Base-by-base conservation (phyloP, 2,888 invertebrate genomes). In the Hybos culiciformis region DNA sequence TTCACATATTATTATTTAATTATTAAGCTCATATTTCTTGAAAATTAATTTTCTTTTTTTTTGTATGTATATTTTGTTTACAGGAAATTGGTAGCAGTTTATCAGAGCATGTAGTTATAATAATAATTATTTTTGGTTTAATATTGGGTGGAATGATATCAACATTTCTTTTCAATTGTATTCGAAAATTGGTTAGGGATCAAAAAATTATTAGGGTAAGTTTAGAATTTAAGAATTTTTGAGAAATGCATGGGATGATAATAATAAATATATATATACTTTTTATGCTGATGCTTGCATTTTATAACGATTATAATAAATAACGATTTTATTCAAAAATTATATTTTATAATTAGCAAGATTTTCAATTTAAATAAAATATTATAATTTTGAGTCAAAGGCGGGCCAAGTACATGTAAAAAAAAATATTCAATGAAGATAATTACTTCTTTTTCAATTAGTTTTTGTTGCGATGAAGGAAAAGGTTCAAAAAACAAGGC, bases 101-200 rank as follows among this genome's bases (percentile, higher is more conserved):
- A 50, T 74, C 77, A 9, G 77, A 78, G 51, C 83, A 90, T 62
- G 85, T 91, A 59, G 70, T 84, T 60, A 83, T 88, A 55, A 91
- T 92, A 50, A 75, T 92, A 59, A 77, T 88, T 21, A 83, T 92
- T 45, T 91, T 91, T 64, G 83, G 84, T 18, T 68, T 88, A 44
- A 87, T 92, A 49, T 73, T 92, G 42, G 80, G 83, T 33, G 87
- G 88, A 21, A 86, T 92, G 83, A 83, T 84, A 58, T 78, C 84
- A 59, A 84, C 88, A 33, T 87, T 91, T 66, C 73, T 90, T 49
- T 85, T 85, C 68, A 90, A 88, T 59, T 91, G 91, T 65, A 74
- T 84, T 51, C 75, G 81, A 53, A 91, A 92, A 61, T 74, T 92
- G 31, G 76, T 86, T 56, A 78, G 83, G 60, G 90, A 91, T 69